A percentile compares a stretch with the other conserved stretches of the same genome.
Conservation (phyloP, 2,888 invertebrate genomes). For the Baccha elongata region DNA sequence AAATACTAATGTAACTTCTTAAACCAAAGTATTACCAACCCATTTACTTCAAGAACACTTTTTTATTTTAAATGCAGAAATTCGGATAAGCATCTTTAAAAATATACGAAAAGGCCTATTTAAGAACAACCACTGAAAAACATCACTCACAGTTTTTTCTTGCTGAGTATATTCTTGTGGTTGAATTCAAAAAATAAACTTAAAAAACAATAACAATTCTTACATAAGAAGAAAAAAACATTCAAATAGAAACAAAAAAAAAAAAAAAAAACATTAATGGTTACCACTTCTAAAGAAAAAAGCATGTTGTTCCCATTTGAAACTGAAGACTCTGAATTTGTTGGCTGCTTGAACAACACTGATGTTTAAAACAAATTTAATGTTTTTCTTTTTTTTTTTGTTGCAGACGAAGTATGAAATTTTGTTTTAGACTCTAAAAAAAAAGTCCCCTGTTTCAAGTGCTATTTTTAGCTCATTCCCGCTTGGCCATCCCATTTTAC, state of each 20-base stretch:
- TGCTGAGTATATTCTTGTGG: slow-evolving; percentile 10
- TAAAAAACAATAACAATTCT: slow-evolving; percentile 3
- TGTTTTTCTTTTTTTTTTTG: slow-evolving; percentile 23
- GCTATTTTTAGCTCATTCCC: not conserved
- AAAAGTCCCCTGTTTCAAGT: not conserved
- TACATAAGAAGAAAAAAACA: not conserved
- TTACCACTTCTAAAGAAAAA: slow-evolving; percentile 50
- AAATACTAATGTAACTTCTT: too few relatives aligned
- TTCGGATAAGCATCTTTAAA: too few relatives aligned
- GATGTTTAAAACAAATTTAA: slow-evolving; percentile 40
- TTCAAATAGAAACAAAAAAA: not conserved
- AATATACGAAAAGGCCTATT: too few relatives aligned
- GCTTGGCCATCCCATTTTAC: not conserved
- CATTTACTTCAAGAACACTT: too few relatives aligned
- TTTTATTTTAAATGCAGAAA: too few relatives aligned
- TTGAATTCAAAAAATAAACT: not conserved
- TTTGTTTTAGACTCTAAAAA: slow-evolving; percentile 23
- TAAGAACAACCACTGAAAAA: too few relatives aligned
- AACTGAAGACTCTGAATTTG: slow-evolving; percentile 16
- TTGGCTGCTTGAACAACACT: slow-evolving; percentile 9
- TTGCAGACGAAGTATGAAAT: slow-evolving; percentile 45
- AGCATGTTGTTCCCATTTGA: slow-evolving; percentile 42
- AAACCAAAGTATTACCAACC: too few relatives aligned
- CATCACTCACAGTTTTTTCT: too few relatives aligned
- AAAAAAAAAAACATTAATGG: slow-evolving; percentile 26